phyloP scores from a whole-genome alignment of 1,140 invertebrate species.

The Choristoneura fumiferana region DNA sequence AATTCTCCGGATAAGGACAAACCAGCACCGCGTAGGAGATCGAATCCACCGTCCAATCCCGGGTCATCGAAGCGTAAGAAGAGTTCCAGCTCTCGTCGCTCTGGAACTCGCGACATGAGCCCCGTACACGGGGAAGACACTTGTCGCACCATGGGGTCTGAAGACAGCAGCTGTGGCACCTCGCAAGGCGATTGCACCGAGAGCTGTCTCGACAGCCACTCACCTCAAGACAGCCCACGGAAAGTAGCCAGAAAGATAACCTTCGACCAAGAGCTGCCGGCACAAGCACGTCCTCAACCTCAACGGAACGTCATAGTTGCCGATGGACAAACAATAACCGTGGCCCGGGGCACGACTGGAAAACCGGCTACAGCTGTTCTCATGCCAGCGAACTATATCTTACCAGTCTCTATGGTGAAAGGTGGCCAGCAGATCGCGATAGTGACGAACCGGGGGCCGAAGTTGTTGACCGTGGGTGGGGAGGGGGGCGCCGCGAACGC shows the following conservation, averaged over 20 bases:
- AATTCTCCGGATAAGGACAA: slow-evolving; percentile 91
- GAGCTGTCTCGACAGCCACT: slow-evolving; percentile 65
- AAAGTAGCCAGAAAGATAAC: slow-evolving; percentile 71
- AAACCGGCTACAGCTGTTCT: slow-evolving; percentile 81
- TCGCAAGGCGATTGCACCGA: slow-evolving; percentile 78
- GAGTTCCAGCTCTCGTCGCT: slow-evolving; percentile 79
- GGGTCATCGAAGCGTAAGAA: slow-evolving; percentile 87
- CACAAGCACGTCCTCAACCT: slow-evolving; percentile 41
- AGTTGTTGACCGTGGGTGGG: slow-evolving; percentile 79
- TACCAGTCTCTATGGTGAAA: slow-evolving; percentile 85
- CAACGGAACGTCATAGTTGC: slow-evolving; percentile 80
- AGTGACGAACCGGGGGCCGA: slow-evolving; percentile 82
- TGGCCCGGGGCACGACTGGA: slow-evolving; percentile 64
- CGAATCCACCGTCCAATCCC: slow-evolving; percentile 87
- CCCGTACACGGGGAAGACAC: slow-evolving; percentile 82
- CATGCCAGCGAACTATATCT: slow-evolving; percentile 84
- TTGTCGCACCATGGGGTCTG: slow-evolving; percentile 83
- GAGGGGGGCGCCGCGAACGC: slow-evolving; percentile 79
- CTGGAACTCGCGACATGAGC: slow-evolving; percentile 77
- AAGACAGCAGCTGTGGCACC: slow-evolving; percentile 84
- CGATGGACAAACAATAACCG: slow-evolving; percentile 76
- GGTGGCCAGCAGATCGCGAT: slow-evolving; percentile 85
- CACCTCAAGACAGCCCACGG: slow-evolving; percentile 73
- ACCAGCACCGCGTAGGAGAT: slow-evolving; percentile 85
- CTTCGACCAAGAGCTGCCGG: slow-evolving; percentile 60